Conservation (phyloP, 2,797 vertebrate genomes). For the Falco biarmicus region DNA sequence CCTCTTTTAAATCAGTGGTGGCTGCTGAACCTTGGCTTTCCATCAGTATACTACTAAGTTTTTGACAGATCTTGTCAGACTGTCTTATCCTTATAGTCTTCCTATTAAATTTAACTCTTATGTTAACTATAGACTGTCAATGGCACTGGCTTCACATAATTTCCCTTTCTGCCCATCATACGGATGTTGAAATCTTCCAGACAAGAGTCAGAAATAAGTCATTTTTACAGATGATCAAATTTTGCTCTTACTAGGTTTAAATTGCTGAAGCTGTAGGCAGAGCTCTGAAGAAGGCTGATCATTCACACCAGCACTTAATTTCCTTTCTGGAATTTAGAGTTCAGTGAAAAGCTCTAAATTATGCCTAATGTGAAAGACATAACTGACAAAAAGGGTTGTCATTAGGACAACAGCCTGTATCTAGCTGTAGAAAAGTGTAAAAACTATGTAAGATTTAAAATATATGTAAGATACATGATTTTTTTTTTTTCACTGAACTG, state of each 20-base stretch:
- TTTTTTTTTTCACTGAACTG: background rate
- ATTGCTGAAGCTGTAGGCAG: background rate
- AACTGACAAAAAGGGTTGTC: background rate
- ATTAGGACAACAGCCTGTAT: background rate
- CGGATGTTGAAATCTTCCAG: background rate
- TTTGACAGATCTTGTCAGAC: background rate
- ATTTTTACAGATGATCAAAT: background rate
- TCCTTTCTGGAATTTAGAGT: background rate
- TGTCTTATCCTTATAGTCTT: background rate
- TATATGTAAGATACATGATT: too few relatives aligned
- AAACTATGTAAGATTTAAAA: background rate
- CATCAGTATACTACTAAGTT: background rate
- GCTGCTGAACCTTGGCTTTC: background rate
- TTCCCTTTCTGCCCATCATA: background rate
- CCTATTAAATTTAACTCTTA: background rate
- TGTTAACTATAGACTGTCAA: background rate
- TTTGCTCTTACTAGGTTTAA: background rate
- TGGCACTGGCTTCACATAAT: background rate
- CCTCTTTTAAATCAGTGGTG: background rate
- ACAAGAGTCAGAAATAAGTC: background rate
- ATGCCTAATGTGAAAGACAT: background rate
- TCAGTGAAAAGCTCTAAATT: background rate
- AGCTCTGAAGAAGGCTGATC: background rate
- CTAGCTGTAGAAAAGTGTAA: background rate
- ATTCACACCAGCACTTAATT: background rate